Conservation (phyloP, 2,113 vertebrate species). For the Fregata magnificens region DNA sequence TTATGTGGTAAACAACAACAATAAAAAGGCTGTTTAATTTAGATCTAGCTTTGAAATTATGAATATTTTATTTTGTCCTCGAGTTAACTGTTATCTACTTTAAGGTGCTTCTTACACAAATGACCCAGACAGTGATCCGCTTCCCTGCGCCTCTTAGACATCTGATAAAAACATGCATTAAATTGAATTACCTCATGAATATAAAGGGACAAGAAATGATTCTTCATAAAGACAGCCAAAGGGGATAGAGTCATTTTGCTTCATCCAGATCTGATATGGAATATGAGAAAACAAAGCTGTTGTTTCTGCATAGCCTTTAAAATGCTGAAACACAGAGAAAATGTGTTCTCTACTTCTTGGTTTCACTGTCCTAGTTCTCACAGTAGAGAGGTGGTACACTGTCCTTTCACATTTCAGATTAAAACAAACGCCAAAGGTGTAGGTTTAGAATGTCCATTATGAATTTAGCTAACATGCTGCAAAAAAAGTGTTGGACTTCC, state of each 20-base stretch:
- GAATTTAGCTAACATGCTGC: background rate
- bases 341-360: background rate
- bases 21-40: background rate
- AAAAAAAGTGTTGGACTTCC: background rate
- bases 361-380: background rate
- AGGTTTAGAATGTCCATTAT: background rate
- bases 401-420: background rate
- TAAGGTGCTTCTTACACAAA: background rate
- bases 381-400: background rate
- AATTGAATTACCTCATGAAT: conserved; percentile 42
- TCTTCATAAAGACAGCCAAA: conserved; percentile 9
- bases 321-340: background rate
- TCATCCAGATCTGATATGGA: background rate
- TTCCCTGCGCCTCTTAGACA: background rate
- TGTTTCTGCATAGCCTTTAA: background rate
- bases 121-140: background rate
- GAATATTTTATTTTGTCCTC: background rate
- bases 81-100: background rate
- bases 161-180: background rate
- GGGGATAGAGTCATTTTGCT: background rate
- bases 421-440: background rate
- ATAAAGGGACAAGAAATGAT: conserved; percentile 35
- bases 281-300: background rate
- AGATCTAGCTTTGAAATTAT: background rate
- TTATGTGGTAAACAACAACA: background rate